Percentiles rank a stretch among this genome's conserved stretches.
Evolutionary conservation across 2,113 vertebrate species (phyloP).

Genomic region (Suricata suricatta): DNA sequence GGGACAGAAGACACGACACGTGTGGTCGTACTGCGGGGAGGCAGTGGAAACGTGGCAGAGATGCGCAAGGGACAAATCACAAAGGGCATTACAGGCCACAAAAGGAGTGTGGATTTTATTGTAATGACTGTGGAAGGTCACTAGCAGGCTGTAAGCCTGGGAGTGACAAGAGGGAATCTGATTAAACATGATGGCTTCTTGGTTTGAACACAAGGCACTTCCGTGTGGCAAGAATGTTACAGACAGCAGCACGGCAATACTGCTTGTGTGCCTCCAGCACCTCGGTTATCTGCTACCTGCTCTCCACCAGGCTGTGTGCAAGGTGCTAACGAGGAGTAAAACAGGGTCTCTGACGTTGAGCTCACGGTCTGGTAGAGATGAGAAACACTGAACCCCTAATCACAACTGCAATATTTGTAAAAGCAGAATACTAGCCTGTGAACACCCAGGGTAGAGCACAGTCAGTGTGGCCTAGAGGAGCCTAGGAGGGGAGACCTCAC

Average conservation of each 20-base stretch:
- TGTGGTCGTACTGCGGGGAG: neutral
- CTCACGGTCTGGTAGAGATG: neutral
- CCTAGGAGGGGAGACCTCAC: neutral
- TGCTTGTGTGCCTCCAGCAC: neutral
- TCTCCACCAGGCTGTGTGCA: neutral
- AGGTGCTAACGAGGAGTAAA: neutral
- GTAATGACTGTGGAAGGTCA: neutral
- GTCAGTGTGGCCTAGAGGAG: neutral
- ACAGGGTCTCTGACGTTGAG: neutral
- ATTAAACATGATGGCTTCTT: neutral
- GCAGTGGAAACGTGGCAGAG: neutral
- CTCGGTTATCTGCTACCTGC: neutral
- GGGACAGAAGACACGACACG: neutral
- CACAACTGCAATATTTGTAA: neutral
- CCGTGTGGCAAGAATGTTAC: neutral
- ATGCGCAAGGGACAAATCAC: neutral
- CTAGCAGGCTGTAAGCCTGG: neutral
- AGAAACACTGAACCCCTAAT: neutral
- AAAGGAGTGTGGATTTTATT: neutral
- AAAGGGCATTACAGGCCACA: neutral
- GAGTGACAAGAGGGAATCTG: neutral
- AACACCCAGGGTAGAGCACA: neutral
- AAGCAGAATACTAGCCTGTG: neutral
- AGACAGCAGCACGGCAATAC: neutral
- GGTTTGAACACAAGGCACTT: neutral